phyloP scores from a whole-genome alignment of 2,113 vertebrate genomes.

The Sapajus apella region DNA sequence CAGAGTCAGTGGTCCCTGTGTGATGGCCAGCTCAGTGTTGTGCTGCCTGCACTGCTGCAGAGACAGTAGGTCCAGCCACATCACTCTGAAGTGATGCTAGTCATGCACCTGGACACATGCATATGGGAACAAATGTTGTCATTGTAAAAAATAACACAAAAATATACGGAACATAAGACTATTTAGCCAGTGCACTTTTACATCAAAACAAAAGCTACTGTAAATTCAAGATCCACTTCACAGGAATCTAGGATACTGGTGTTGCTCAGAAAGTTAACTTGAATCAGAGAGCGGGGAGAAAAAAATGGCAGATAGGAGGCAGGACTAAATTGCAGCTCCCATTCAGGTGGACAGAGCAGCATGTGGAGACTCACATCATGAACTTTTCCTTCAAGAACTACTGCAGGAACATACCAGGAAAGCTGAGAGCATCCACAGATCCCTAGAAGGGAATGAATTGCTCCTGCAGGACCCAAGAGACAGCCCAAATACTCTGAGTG shows the following conservation, averaged over 20 bases:
- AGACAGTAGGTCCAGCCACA: slow-evolving; percentile 80
- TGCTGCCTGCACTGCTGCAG: slow-evolving; percentile 92
- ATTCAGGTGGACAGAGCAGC: no score
- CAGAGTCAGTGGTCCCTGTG: background rate
- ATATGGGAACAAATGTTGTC: slow-evolving; percentile 93
- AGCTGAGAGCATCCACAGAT: no score
- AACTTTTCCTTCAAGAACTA: no score
- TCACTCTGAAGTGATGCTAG: slow-evolving; percentile 54
- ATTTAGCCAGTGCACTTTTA: slow-evolving; percentile 95
- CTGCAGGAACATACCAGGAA: no score
- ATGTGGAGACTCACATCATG: no score
- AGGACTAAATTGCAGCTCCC: no score
- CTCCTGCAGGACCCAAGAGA: no score
- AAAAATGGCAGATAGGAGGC: no score
- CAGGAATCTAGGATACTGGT: slow-evolving; percentile 87
- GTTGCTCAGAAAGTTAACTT: slow-evolving; percentile 68
- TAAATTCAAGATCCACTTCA: slow-evolving; percentile 98
- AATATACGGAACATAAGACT: slow-evolving; percentile 97
- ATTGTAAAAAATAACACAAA: slow-evolving; percentile 97
- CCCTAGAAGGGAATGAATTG: no score
- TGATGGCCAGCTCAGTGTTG: slow-evolving; percentile 90
- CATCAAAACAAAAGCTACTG: slow-evolving; percentile 99
- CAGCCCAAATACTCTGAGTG: no score
- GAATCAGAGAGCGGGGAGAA: slow-evolving; percentile 88
- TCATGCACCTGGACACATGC: no score